Evolutionary conservation across 1,140 invertebrate species (phyloP), one percentile per base, ranked within the genome.

Genomic region (Neotoxoptera formosana): DNA sequence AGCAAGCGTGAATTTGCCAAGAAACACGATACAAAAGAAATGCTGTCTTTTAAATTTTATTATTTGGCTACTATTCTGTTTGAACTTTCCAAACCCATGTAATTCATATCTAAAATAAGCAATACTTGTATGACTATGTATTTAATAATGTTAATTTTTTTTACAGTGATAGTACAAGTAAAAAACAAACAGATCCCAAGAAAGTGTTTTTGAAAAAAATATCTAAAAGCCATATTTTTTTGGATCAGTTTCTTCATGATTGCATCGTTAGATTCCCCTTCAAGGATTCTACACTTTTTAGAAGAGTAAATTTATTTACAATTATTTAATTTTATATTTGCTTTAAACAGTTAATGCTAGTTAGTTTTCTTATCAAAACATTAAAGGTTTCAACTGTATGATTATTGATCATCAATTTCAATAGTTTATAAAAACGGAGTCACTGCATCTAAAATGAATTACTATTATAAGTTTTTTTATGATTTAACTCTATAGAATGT

Each of bases 11-110:
- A 99, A 96, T 98, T 99, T 97, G 97, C 6, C 20, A 53, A 53
- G 51, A 53, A 7, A 53, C 97, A 98, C 93, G 96, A 96, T 93
- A 97, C 96, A 0, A 99, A 99, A 95, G 99, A 99, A 96, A 96
- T 99, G 14, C 97, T 98, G 96, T 97, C 98, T 6, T 98, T 99
- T 94, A 99, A 99, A 95, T 97, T 98, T 95, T 98, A 99, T 95
- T 98, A 98, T 95, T 95, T 99, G 1, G 96, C 96, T 83, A 98
- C 96, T 95, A 96, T 99, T 88, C 95, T 98, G 25, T 96, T 96
- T 56, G 97, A 97, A 95, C 95, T 98, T 25, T 95, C 96, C 84
- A 97, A 97, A 94, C 96, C 96, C 96, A 96, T 94, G 95, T 96
- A 95, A 93, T 45, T 41, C 45, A 41, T 25, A 36, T 41, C n/a